Evolutionary conservation across 2,113 vertebrate genomes (phyloP), one percentile per base, ranked within the genome.

Genomic region (Calidris pygmaea): DNA sequence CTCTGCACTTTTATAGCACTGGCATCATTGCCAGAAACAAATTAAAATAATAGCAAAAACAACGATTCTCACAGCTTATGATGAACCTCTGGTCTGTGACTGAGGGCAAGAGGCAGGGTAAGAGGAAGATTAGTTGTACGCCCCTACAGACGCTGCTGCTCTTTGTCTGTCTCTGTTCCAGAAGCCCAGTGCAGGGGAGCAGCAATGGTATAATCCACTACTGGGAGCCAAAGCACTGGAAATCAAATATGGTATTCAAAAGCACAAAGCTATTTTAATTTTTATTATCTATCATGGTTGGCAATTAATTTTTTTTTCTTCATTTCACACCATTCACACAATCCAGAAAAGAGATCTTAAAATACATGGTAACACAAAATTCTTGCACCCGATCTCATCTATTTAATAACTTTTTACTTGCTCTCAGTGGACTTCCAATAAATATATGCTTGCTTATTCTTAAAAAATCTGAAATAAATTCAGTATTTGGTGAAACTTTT

Each of bases 341-440:
- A 83, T 2, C 9, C 22, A 70, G 48, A 32, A 90, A 59, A 76
- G 12, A 75, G 5, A 91, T 65, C 60, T 85, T 29, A 60, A 76
- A 72, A 77, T 47, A 73, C 0, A 8, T 0, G 11, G 32, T 29
- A 30, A 68, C 15, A 56, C 13, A 75, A 58, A 3, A 1, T 1
- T 12, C 35, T 78, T 82, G 5, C 12, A 79, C 14, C 58, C 29
- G 19, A 85, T 68, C 17, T 16, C 29, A 56, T 12, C 29, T 58
- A 76, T 59, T 83, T 83, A 5, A 89, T 35, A 13, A 59, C n/a
- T 7, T 4, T 32, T 66, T 73, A 45, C 30, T 89, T 73, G 62
- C 37, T 80, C 29, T 53, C 29, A 24, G 23, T 45, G 16, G 24
- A 62, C 39, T 79, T 71, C 26, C 45, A 76, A 60, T 32, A 70